Evolutionary conservation across 2,113 vertebrate species (phyloP), one percentile per base, ranked within the genome.

Genomic region (Megaceryle torquata): DNA sequence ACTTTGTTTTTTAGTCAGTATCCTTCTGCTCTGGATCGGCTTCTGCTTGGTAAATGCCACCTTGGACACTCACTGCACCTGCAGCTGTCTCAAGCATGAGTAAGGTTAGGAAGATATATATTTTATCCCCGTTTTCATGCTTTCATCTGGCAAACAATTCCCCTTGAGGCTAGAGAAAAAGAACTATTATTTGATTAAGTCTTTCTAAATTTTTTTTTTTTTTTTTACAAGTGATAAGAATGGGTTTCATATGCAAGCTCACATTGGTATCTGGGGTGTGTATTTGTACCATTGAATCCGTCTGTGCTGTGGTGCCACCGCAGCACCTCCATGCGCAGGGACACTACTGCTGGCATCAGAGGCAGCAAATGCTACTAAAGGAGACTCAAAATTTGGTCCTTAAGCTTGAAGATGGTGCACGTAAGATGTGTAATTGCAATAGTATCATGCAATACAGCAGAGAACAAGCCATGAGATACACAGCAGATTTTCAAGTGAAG

Each of bases 391-490:
- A 48, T 68, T 22, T 61, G 39, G 5, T 33, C 35, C 12, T 79
- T 75, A 43, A 80, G 17, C 74, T 53, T 11, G 46, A 46, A 13
- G 13, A 15, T 69, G 29, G 17, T 22, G 12, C n/a, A 37, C 0
- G 0, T 41, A 79, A 46, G 21, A 41, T 0, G 0, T 13, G 18
- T 29, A 80, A 46, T 28, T 35, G 28, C 67, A 63, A 26, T n/a
- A 29, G 24, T 20, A 16, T 41, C 39, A 12, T 22, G 16, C 37
- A n/a, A 22, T 43, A 20, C 11, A 18, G 9, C 3, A 35, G 41
- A 26, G 53, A 43, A 61, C 0, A 1, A 77, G 35, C 33, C 43
- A 15, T 41, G 26, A 60, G 82, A 67, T 24, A 48, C 3, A 48
- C 12, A 39, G 29, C 20, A 60, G 29, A 43, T 48, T 60, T 82